A percentile compares a stretch with the other conserved stretches of the same genome.
phyloP scores from a whole-genome alignment of 2,797 vertebrate genomes.

The Pagetopsis macropterus region DNA sequence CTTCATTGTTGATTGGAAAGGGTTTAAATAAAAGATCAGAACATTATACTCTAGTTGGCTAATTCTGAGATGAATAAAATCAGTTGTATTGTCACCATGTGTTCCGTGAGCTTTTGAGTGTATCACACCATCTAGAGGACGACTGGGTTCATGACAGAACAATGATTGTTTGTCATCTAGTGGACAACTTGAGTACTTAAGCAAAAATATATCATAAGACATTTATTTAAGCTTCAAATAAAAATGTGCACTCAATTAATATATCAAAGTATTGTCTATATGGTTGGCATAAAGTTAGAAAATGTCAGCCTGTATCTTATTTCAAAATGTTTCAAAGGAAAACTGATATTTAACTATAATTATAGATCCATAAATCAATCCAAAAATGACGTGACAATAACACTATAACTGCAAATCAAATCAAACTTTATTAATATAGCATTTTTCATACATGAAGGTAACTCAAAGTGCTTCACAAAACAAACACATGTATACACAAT shows the following conservation, averaged over 20 bases:
- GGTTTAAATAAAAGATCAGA: background rate
- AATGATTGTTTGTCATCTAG: background rate
- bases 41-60: no score
- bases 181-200: background rate
- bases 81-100: background rate
- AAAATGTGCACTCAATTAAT: background rate
- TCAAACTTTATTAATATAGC: no score
- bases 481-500: no score
- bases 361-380: background rate
- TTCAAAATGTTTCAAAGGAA: background rate
- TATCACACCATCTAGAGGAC: conserved; percentile 44
- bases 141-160: background rate
- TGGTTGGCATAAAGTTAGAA: background rate
- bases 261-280: background rate
- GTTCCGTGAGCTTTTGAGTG: background rate
- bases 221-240: background rate
- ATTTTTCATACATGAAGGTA: no score
- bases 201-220: background rate
- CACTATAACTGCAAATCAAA: no score
- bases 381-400: no score
- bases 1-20: background rate
- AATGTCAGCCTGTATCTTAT: background rate
- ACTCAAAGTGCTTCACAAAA: no score
- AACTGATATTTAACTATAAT: background rate
- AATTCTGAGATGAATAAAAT: background rate